These are phyloP conservation scores for Lithophane socia DNA, from an alignment of 2,888 invertebrate genomes.

Conservation along the genomic window DNA sequence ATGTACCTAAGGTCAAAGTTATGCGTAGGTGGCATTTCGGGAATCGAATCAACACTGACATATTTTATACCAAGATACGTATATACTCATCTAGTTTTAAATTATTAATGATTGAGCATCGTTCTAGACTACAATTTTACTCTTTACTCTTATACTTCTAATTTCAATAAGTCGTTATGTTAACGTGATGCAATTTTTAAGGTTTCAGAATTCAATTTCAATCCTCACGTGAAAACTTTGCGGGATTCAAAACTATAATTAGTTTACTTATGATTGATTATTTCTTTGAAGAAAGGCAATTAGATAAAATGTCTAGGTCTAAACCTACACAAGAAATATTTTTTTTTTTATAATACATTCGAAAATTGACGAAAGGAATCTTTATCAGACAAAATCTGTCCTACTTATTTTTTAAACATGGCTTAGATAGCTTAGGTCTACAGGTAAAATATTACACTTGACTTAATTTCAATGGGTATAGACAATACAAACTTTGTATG, in stretches of 20 bases:
- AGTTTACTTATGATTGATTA: background rate
- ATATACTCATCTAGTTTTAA: background rate
- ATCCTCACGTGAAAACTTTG: background rate
- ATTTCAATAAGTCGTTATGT: background rate
- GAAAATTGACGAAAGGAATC: constrained; percentile 2
- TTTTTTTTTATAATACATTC: background rate
- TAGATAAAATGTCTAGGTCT: background rate
- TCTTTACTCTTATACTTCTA: background rate
- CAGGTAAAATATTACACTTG: background rate
- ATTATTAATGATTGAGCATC: background rate
- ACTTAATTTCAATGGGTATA: background rate
- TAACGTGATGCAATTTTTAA: background rate
- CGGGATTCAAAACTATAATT: background rate
- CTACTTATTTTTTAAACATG: background rate
- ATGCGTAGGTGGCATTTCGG: constrained; percentile 13
- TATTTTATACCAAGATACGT: too few species aligned
- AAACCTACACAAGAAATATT: background rate
- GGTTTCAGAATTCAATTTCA: background rate
- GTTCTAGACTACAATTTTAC: background rate
- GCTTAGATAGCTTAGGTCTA: background rate
- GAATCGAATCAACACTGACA: background rate
- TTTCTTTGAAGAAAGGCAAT: background rate
- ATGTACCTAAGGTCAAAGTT: background rate
- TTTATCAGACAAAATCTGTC: background rate
- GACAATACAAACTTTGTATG: background rate